These are phyloP conservation scores for Pristionchus exspectatus DNA, from an alignment of 2,888 invertebrate genomes.

Conservation along the genomic window DNA sequence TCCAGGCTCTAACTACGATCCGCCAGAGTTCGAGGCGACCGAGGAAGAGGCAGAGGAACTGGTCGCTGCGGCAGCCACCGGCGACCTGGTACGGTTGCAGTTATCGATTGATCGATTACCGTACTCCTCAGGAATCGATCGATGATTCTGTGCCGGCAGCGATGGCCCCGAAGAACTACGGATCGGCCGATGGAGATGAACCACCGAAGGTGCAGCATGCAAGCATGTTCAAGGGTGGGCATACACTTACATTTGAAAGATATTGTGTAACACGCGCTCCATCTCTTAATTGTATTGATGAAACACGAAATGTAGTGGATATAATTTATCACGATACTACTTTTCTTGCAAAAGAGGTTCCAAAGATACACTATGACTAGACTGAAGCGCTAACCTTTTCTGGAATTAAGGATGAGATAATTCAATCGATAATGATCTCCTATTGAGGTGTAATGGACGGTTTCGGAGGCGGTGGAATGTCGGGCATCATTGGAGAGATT, in stretches of 20 bases:
- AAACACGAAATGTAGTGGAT: too few species aligned
- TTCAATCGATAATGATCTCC: neutral
- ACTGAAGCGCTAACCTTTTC: too few species aligned
- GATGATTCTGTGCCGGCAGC: conserved; percentile 46
- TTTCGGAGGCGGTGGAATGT: conserved; percentile 66
- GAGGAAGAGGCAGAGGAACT: conserved; percentile 36
- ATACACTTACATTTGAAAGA: too few species aligned
- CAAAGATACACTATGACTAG: too few species aligned
- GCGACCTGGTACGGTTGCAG: conserved; percentile 27
- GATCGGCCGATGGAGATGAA: conserved; percentile 30
- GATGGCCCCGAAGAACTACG: neutral
- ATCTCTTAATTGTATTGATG: neutral
- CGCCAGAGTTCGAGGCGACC: conserved; percentile 47
- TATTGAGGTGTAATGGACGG: conserved; percentile 61
- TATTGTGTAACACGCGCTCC: too few species aligned
- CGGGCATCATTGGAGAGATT: conserved; percentile 69
- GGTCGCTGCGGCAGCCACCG: conserved; percentile 19
- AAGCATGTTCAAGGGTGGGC: conserved; percentile 11
- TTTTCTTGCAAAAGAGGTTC: too few species aligned
- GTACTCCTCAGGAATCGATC: conserved; percentile 40
- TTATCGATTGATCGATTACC: neutral
- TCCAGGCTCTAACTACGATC: neutral
- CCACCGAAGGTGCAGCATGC: conserved; percentile 40
- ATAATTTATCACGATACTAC: too few species aligned
- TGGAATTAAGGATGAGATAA: neutral